Evolutionary conservation across 2,888 invertebrate genomes (phyloP).

Genomic region (Xestia xanthographa): DNA sequence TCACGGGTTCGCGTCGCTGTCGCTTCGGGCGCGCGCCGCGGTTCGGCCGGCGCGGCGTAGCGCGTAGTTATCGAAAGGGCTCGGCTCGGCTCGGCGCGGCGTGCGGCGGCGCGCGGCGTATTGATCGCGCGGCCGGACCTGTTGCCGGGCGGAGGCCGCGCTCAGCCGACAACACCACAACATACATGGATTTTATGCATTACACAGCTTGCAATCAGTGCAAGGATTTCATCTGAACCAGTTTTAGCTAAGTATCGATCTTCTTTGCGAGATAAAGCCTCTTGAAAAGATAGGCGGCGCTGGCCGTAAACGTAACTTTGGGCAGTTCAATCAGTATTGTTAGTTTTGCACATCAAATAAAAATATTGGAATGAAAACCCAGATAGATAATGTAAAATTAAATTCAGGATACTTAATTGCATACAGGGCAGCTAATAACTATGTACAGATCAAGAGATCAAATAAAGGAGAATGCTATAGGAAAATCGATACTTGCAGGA

Average conservation of each 20-base stretch:
- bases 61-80: constrained; percentile 77
- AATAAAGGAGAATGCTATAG: constrained; percentile 1
- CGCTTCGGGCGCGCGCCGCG: constrained; percentile 62
- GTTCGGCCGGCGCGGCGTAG: constrained; percentile 65
- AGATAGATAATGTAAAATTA: neutral
- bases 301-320: neutral
- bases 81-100: constrained; percentile 74
- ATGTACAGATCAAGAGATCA: neutral
- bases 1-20: constrained; percentile 63
- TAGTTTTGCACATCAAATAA: constrained; percentile 5
- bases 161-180: constrained; percentile 62
- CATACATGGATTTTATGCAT: constrained; percentile 77
- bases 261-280: constrained; percentile 13
- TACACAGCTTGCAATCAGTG: constrained; percentile 68
- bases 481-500: constrained; percentile 45
- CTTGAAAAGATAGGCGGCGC: constrained; percentile 9
- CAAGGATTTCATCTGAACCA: constrained; percentile 57
- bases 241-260: constrained; percentile 12
- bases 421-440: neutral
- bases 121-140: constrained; percentile 87
- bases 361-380: neutral
- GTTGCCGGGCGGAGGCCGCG: constrained; percentile 86
- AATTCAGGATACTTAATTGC: neutral
- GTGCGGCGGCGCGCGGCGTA: constrained; percentile 84
- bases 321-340: neutral